Evolutionary conservation across 2,797 vertebrate genomes (phyloP).

Genomic region (Heliangelus exortis): DNA sequence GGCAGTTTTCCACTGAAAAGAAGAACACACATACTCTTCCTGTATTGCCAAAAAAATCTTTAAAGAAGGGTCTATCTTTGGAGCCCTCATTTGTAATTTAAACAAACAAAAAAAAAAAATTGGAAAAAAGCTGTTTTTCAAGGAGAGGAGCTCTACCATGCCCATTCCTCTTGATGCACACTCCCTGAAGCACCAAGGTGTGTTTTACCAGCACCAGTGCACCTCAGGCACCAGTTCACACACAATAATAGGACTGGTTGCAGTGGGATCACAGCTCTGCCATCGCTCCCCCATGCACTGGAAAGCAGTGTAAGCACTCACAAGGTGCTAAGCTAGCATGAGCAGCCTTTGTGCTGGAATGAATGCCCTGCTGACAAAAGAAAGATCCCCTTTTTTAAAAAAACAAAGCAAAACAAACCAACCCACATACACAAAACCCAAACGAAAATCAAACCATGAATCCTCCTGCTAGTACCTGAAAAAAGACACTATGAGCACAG

Average conservation of each 20-base stretch:
- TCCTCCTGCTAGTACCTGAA: neutral
- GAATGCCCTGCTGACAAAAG: neutral
- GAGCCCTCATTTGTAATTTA: neutral
- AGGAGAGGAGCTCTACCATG: neutral
- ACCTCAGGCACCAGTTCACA: neutral
- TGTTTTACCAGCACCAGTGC: neutral
- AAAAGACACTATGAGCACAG: neutral
- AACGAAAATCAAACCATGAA: neutral
- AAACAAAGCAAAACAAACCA: too few relatives aligned
- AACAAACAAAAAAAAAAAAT: neutral
- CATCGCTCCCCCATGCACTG: neutral
- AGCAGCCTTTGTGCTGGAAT: neutral
- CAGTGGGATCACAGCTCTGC: neutral
- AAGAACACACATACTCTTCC: neutral
- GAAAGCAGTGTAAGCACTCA: neutral
- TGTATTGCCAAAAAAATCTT: neutral
- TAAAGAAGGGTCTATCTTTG: fast-evolving
- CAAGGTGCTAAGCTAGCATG: neutral
- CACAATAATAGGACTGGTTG: neutral
- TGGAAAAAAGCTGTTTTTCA: neutral
- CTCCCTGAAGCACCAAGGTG: neutral
- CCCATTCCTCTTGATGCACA: neutral
- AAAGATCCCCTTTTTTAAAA: neutral
- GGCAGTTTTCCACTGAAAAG: neutral
- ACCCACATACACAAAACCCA: too few relatives aligned